Conservation (phyloP, 2,888 invertebrate genomes). For the Drosophila nr. medialis region DNA sequence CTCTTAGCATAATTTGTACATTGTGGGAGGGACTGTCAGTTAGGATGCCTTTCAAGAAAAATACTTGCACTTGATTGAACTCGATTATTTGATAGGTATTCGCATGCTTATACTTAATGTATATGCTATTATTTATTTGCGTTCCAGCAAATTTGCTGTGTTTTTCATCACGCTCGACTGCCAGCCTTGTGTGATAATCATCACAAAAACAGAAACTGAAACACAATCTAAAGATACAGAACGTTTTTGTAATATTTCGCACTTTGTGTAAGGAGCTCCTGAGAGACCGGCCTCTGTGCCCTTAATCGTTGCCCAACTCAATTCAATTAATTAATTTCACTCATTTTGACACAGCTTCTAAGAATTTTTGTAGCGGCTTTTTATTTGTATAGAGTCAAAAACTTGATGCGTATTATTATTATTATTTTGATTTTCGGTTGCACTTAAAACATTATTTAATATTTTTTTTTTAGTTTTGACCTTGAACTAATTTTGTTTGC, state of each 20-base stretch:
- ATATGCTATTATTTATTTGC: conserved; percentile 42
- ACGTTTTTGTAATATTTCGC: conserved; percentile 4
- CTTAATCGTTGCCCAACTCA: conserved; percentile 4
- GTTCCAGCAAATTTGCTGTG: conserved; percentile 37
- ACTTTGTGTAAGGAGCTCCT: background rate
- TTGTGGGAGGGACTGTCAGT: conserved; percentile 29
- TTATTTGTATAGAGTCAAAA: background rate
- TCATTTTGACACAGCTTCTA: conserved; percentile 22
- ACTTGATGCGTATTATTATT: conserved; percentile 20
- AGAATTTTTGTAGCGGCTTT: background rate
- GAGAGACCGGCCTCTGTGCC: background rate
- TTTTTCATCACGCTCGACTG: conserved; percentile 26
- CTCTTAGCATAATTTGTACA: conserved; percentile 4
- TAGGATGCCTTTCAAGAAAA: background rate
- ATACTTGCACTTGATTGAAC: conserved; percentile 14
- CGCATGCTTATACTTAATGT: background rate
- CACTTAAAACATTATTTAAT: conserved; percentile 35
- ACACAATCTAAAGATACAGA: conserved; percentile 11
- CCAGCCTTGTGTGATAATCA: conserved; percentile 48
- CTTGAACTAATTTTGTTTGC: conserved; percentile 63
- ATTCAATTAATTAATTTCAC: conserved; percentile 50
- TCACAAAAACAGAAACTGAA: conserved; percentile 38
- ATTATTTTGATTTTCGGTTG: conserved; percentile 42
- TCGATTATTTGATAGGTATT: conserved; percentile 27
- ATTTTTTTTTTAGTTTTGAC: conserved; percentile 47